These are phyloP conservation scores for Sebastes cheni DNA, from an alignment of 2,797 vertebrate species.

Conservation along the genomic window DNA sequence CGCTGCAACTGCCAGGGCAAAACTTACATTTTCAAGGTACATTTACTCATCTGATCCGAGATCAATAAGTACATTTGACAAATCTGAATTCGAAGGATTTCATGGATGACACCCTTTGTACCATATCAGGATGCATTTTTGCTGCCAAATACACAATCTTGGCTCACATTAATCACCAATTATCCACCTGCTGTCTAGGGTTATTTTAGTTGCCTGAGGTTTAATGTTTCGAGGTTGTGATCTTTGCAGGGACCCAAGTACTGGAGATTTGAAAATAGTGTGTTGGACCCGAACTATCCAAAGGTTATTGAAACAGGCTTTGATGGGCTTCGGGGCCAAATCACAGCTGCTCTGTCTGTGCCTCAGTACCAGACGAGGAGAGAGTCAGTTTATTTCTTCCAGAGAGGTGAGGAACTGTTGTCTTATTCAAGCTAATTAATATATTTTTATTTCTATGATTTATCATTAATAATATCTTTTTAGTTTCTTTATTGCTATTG, in stretches of 20 bases:
- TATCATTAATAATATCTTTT: neutral
- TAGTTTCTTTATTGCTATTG: neutral
- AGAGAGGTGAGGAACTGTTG: constrained; percentile 84
- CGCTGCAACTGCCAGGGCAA: constrained; percentile 96
- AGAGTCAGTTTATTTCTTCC: constrained; percentile 96
- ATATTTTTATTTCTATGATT: neutral
- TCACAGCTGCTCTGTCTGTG: constrained; percentile 90
- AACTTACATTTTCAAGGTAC: constrained; percentile 96
- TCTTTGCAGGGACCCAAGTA: constrained; percentile 85
- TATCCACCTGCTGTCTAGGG: neutral
- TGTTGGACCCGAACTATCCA: constrained; percentile 89
- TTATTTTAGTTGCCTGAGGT: neutral
- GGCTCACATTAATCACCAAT: neutral
- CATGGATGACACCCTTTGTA: neutral
- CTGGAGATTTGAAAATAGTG: constrained; percentile 93
- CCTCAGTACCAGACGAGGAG: constrained; percentile 83
- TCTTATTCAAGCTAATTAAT: neutral
- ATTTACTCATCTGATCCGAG: neutral
- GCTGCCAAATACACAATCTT: neutral
- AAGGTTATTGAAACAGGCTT: constrained; percentile 86
- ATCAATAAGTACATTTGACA: neutral
- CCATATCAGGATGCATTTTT: neutral
- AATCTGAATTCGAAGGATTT: neutral
- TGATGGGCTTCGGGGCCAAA: constrained; percentile 86
- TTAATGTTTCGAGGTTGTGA: neutral